Base-by-base conservation (phyloP, 2,888 invertebrate species). In the Ditylenchus weischeri region DNA sequence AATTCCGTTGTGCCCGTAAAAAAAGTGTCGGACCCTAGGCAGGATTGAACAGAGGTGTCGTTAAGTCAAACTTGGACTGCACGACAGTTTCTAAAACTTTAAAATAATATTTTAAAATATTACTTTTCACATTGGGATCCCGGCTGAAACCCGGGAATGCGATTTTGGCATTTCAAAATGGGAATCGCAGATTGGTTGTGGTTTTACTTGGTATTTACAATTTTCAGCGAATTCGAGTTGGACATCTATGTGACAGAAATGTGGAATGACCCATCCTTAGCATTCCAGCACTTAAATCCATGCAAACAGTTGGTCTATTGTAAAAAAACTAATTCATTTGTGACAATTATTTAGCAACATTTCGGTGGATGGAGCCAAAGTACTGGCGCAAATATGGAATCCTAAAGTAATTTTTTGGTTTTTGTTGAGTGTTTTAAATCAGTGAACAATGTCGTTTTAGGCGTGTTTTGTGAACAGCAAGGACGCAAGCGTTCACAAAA, bases 161-260 rank as follows among this genome's bases (percentile, higher is more conserved):
- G n/a, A n/a, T n/a, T n/a, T n/a, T n/a, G n/a, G n/a, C n/a, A n/a
- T n/a, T n/a, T n/a, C n/a, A n/a, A n/a, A n/a, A n/a, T n/a, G n/a
- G n/a, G n/a, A n/a, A n/a, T n/a, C n/a, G n/a, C n/a, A n/a, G n/a
- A n/a, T n/a, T n/a, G n/a, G n/a, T n/a, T n/a, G n/a, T n/a, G n/a
- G n/a, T n/a, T n/a, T n/a, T n/a, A n/a, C n/a, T n/a, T n/a, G n/a
- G n/a, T 29, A 5, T 29, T 4, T 29, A 29, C 3, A 29, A 29
- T 29, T 29, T 29, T 29, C 43, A 79, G 79, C 36, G 83, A 83
- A 68, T 83, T 83, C 72, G 83, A 83, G 65, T 62, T 83, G 70
- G 83, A 83, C 69, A 78, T 83, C 50, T 83, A 83, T 65, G 80
- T 83, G 23, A 83, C 83, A 13, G 83, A 83, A 65, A 67, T 78